phyloP scores from a whole-genome alignment of 2,888 invertebrate species.

The Horisme vitalbata region DNA sequence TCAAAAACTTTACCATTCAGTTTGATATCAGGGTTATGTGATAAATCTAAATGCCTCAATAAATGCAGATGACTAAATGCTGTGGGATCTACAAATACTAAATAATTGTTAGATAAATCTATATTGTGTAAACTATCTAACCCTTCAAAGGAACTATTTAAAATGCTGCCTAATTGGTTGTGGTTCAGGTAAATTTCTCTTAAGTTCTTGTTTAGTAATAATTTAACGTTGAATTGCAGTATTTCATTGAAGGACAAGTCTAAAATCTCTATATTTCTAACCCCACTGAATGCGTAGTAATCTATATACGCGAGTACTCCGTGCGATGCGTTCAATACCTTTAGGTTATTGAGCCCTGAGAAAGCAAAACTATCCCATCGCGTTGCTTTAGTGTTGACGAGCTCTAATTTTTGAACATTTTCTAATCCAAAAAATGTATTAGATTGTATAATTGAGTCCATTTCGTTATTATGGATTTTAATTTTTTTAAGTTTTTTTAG shows the following conservation, averaged over 20 bases:
- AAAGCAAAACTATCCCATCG: constrained; percentile 9
- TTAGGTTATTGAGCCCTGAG: constrained; percentile 6
- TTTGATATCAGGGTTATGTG: constrained; percentile 9
- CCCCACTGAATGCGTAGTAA: constrained; percentile 9
- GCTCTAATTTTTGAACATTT: constrained; percentile 9
- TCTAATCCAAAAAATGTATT: constrained; percentile 18
- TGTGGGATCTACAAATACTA: constrained; percentile 4
- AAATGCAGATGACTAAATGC: constrained; percentile 5
- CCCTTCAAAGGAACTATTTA: constrained; percentile 1
- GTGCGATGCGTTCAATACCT: constrained; percentile 12
- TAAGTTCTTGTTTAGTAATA: not conserved
- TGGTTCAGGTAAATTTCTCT: constrained; percentile 14
- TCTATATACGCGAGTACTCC: constrained; percentile 8
- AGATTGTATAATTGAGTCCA: constrained; percentile 2
- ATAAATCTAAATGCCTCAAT: constrained; percentile 10
- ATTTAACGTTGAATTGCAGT: constrained; percentile 5
- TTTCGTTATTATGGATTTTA: constrained; percentile 1
- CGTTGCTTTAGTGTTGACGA: constrained; percentile 3
- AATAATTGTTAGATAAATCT: constrained; percentile 9
- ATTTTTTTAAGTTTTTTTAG: constrained; percentile 5
- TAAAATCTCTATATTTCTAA: constrained; percentile 6
- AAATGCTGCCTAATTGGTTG: constrained; percentile 7
- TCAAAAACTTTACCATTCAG: constrained; percentile 4
- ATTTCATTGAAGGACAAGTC: constrained; percentile 14
- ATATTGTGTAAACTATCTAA: constrained; percentile 2